Evolutionary conservation across 2,888 invertebrate species (phyloP).

Genomic region (Dysmachus trigonus): DNA sequence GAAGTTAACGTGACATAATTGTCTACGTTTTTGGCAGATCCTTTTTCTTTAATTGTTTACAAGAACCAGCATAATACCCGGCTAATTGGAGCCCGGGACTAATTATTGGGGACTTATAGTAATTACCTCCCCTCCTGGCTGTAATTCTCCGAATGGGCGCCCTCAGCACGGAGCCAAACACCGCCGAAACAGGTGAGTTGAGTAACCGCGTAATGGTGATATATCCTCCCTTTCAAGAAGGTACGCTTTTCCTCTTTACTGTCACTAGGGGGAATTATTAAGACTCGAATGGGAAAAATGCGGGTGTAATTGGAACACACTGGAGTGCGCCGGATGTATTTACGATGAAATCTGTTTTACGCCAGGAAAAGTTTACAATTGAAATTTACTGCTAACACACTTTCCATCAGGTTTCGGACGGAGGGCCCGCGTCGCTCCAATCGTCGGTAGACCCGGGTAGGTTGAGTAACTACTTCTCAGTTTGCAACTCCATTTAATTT

Average conservation of each 20-base stretch:
- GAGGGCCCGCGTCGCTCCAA: neutral
- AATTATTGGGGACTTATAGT: neutral
- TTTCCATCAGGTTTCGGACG: neutral
- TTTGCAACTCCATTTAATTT: neutral
- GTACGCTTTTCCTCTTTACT: neutral
- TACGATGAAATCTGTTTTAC: conserved; percentile 2
- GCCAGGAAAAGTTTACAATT: neutral
- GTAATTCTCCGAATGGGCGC: neutral
- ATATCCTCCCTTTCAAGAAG: neutral
- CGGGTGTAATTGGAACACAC: conserved; percentile 6
- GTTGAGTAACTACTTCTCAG: neutral
- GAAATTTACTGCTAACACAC: conserved; percentile 6
- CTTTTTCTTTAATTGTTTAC: neutral
- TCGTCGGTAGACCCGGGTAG: neutral
- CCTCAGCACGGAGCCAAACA: neutral
- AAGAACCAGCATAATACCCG: neutral
- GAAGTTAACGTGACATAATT: conserved; percentile 19
- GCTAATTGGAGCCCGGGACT: neutral
- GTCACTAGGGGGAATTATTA: neutral
- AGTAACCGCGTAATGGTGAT: neutral
- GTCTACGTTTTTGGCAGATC: neutral
- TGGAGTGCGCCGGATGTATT: neutral
- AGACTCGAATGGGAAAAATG: neutral
- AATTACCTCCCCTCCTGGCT: neutral
- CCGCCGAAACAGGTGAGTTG: neutral